These are phyloP conservation scores for Charaxes varanes DNA, from an alignment of 1,140 invertebrate genomes.

Conservation along the genomic window DNA sequence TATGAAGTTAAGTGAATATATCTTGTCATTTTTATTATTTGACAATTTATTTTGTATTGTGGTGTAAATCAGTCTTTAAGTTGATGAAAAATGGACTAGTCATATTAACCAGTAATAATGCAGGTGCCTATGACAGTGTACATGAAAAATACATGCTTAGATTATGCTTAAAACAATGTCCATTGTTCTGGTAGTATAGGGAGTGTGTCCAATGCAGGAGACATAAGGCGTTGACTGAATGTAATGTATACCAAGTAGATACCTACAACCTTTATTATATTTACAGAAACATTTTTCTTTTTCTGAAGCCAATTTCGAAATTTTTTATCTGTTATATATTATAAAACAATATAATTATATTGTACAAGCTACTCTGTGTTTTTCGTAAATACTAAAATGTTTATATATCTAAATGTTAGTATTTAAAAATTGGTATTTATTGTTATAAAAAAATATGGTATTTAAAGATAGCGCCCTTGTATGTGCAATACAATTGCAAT, in stretches of 20 bases:
- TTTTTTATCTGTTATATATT: no score
- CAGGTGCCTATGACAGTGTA: constrained; percentile 4
- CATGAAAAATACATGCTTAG: background rate
- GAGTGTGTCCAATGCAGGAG: no score
- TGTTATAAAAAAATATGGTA: constrained; percentile 14
- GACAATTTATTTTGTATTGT: background rate
- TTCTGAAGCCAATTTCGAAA: no score
- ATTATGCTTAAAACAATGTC: constrained; percentile 28
- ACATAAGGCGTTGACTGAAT: no score
- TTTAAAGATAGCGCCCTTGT: constrained; percentile 6
- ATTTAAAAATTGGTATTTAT: constrained; percentile 17
- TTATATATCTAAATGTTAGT: constrained; percentile 22
- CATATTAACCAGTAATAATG: constrained; percentile 13
- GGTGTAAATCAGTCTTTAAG: background rate
- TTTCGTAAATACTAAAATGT: constrained; percentile 19
- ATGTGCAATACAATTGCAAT: constrained; percentile 9
- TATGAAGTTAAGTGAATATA: constrained; percentile 3
- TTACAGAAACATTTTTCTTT: no score
- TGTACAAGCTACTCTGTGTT: constrained; percentile 9
- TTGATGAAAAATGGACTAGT: no score
- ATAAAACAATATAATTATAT: background rate
- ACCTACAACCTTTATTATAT: no score
- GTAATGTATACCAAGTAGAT: no score
- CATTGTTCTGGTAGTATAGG: no score
- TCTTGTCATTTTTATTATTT: no score